These are phyloP conservation scores for Microctonus aethiopoides DNA, from an alignment of 2,888 invertebrate species.

Conservation along the genomic window DNA sequence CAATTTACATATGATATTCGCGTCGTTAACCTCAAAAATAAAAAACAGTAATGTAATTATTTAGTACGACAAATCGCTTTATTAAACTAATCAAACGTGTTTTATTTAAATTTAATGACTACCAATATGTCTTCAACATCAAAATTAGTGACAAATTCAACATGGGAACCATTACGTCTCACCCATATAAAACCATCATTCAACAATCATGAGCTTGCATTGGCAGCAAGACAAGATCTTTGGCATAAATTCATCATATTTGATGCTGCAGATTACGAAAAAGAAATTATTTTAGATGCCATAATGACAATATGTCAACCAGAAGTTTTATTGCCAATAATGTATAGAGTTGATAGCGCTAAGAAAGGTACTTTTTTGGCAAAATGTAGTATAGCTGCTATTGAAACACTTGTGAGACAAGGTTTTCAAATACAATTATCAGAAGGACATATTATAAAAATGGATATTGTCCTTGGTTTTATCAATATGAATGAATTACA, in stretches of 20 bases:
- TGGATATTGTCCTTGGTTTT: constrained; percentile 61
- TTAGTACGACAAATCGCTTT: no score
- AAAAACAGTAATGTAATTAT: not conserved
- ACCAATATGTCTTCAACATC: not conserved
- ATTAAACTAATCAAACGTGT: no score
- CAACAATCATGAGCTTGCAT: constrained; percentile 44
- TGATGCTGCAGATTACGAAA: constrained; percentile 46
- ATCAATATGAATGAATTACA: constrained; percentile 48
- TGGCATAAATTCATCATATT: constrained; percentile 64
- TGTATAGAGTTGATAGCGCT: constrained; percentile 51
- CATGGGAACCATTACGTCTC: constrained; percentile 55
- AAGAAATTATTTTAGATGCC: constrained; percentile 48
- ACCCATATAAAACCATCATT: constrained; percentile 54
- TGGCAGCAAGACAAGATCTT: constrained; percentile 56
- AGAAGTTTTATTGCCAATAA: constrained; percentile 54
- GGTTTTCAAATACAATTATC: constrained; percentile 49
- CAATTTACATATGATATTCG: no score
- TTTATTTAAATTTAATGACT: not conserved
- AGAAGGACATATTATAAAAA: constrained; percentile 45
- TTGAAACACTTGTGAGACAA: constrained; percentile 54
- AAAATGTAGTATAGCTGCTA: constrained; percentile 49
- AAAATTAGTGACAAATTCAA: not conserved
- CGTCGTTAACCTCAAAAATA: not conserved
- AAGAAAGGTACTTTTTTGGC: constrained; percentile 56
- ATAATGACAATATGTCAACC: constrained; percentile 52